Evolutionary conservation across 2,888 invertebrate genomes (phyloP).

Genomic region (Sthenelais limicola): DNA sequence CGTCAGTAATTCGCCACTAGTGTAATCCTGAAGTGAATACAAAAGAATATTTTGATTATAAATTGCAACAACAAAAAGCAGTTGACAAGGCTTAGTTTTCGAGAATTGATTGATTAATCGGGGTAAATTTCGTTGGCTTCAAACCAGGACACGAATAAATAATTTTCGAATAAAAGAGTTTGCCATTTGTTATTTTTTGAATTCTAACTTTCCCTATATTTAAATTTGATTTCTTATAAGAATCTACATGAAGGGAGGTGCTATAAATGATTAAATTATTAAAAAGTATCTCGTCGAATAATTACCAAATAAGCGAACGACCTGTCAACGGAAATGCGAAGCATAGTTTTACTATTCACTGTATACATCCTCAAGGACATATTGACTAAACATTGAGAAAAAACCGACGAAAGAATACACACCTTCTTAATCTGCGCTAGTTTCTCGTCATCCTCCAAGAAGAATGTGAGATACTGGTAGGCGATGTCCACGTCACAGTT

Average conservation of each 20-base stretch:
- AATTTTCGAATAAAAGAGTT: too few species aligned
- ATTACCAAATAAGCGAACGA: neutral
- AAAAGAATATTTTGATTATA: too few species aligned
- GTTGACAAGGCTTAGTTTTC: too few species aligned
- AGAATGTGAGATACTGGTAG: constrained; percentile 94
- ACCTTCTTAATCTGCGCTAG: constrained; percentile 83
- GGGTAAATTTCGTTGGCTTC: too few species aligned
- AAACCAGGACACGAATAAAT: too few species aligned
- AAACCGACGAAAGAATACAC: constrained; percentile 5
- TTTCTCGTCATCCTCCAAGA: constrained; percentile 91
- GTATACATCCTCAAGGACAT: neutral
- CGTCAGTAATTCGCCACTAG: constrained; percentile 90
- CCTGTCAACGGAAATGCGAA: neutral
- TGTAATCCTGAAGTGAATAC: constrained; percentile 78
- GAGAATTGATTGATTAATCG: too few species aligned
- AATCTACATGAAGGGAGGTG: too few species aligned
- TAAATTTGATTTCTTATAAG: too few species aligned
- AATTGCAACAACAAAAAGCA: too few species aligned
- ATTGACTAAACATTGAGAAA: neutral
- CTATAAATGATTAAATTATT: constrained; percentile 7
- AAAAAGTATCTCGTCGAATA: too few species aligned
- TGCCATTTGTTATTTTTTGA: too few species aligned
- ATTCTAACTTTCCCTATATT: too few species aligned
- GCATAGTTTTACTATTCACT: neutral
- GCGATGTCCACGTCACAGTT: constrained; percentile 96